Evolutionary conservation across 2,888 invertebrate genomes (phyloP).

Genomic region (Dioctria linearis): DNA sequence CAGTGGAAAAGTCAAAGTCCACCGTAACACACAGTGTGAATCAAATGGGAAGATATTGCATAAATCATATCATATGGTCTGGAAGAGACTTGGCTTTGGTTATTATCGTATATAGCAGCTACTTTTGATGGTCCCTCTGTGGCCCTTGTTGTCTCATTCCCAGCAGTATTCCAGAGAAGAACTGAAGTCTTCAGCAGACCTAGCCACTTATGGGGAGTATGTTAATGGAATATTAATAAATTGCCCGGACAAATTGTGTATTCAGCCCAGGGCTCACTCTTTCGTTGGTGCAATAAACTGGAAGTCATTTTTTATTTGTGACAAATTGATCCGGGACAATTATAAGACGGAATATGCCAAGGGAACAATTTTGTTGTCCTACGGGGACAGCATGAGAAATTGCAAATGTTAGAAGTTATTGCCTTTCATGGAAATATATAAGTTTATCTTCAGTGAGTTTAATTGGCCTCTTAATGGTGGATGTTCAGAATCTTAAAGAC

Average conservation of each 20-base stretch:
- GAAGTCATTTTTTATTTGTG: constrained; percentile 62
- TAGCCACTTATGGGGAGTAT: constrained; percentile 58
- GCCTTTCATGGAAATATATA: constrained; percentile 12
- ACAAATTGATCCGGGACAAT: constrained; percentile 62
- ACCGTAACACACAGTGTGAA: constrained; percentile 54
- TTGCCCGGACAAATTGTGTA: constrained; percentile 65
- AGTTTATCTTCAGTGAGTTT: constrained; percentile 9
- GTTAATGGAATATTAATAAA: constrained; percentile 68
- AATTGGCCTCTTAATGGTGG: constrained; percentile 6
- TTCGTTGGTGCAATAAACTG: constrained; percentile 54
- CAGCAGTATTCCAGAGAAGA: not conserved
- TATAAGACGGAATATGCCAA: constrained; percentile 48
- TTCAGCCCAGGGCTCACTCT: constrained; percentile 63
- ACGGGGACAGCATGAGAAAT: constrained; percentile 53
- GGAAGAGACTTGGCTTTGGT: constrained; percentile 26
- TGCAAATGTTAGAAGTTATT: constrained; percentile 36
- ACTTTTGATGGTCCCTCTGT: constrained; percentile 58
- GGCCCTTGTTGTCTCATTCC: constrained; percentile 55
- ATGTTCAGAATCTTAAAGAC: not conserved
- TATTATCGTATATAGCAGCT: constrained; percentile 4
- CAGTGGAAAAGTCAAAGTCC: constrained; percentile 53
- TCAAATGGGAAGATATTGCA: constrained; percentile 56
- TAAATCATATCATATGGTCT: constrained; percentile 52
- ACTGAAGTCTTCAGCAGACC: not conserved
- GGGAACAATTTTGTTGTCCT: constrained; percentile 44